Evolutionary conservation across 2,113 vertebrate species (phyloP), one percentile per base, ranked within the genome.

Genomic region (Hoplias malabaricus): DNA sequence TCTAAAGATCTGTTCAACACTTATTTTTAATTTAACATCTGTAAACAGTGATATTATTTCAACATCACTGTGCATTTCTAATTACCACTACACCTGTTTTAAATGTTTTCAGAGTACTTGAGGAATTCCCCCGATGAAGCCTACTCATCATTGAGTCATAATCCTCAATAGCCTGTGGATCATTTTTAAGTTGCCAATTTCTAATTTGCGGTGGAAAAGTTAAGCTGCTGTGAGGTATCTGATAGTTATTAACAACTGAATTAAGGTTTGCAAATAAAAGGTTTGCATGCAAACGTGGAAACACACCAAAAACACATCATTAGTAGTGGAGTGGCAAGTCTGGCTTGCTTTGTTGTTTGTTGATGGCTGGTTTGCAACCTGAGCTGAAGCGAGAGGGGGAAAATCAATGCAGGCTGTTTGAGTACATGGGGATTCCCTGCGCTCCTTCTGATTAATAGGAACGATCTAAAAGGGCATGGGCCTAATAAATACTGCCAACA

Each of bases 341-440:
- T 29, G 25, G 59, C 36, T 8, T 19, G 40, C 40, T 4, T 21
- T 61, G 70, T 21, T 40, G 61, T 33, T n/a, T 40, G 46, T 9
- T 40, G 73, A 65, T 29, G 27, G 56, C 19, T 13, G 16, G 42
- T 38, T 48, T 50, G 73, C 59, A 63, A 75, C 57, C 43, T 3
- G 59, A 75, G 59, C n/a, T 65, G 43, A 38, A n/a, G 31, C 1
- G 31, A 38, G 62, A 38, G 23, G n/a, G 57, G 23, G 11, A 46
- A 73, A 50, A 53, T 65, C 57, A 3, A 65, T 72, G 68, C 33
- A 10, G 42, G 12, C 59, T 54, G 33, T 59, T n/a, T 21, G 57
- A 63, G 61, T 67, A 38, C 38, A 68, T 3, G 33, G 70, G 77
- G 62, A 68, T 53, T 79, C 77, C 77, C 70, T 67, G 62, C 1